Percentiles rank a stretch among this genome's conserved stretches.
Conservation (phyloP, 1,140 invertebrate species). For the Meloidogyne exigua region DNA sequence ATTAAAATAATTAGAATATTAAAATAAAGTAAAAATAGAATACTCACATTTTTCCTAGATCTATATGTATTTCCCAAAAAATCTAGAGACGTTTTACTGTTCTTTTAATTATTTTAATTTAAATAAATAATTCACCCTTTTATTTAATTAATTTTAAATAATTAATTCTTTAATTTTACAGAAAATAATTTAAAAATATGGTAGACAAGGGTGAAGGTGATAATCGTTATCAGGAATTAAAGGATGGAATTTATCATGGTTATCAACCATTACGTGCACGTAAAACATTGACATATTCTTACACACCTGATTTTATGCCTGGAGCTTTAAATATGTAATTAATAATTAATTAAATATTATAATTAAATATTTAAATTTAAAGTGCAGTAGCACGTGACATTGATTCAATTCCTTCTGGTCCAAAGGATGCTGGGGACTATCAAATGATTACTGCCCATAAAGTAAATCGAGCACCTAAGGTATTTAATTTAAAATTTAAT, state of each 20-base stretch:
- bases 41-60: too few relatives aligned
- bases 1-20: too few relatives aligned
- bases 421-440: conserved; percentile 24
- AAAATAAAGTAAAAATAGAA: too few relatives aligned
- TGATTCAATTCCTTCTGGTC: conserved; percentile 30
- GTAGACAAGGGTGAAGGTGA: conserved; percentile 30
- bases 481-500: not conserved
- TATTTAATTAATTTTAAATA: too few relatives aligned
- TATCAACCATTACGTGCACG: conserved; percentile 26
- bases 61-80: too few relatives aligned
- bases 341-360: not conserved
- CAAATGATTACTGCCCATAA: conserved; percentile 30
- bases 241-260: conserved; percentile 30
- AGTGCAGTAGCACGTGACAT: conserved; percentile 28
- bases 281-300: conserved; percentile 17
- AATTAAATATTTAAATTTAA: not conserved
- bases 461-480: conserved; percentile 23
- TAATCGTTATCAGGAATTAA: conserved; percentile 28
- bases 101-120: too few relatives aligned
- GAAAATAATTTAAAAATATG: conserved; percentile 11
- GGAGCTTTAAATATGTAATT: conserved; percentile 30
- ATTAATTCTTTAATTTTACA: not conserved
- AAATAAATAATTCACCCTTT: too few relatives aligned
- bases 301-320: conserved; percentile 28
- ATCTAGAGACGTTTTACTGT: too few relatives aligned